Conservation (phyloP, 2,888 invertebrate species). For the Byasa hedistus region DNA sequence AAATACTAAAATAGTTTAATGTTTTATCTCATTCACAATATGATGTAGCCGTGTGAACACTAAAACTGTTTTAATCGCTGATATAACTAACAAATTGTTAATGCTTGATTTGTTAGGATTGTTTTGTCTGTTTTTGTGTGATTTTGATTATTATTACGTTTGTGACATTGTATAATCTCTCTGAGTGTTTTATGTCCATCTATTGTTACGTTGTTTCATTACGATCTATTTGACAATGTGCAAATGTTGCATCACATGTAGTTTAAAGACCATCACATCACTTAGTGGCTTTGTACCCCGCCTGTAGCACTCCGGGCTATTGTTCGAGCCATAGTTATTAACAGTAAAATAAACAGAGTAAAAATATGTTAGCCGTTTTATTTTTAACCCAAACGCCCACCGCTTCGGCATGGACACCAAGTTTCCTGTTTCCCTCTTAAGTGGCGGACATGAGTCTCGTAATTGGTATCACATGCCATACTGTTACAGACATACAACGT, state of each 20-base stretch:
- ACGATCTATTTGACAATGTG: conserved; percentile 17
- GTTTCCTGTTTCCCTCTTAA: not conserved
- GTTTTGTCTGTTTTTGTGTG: not conserved
- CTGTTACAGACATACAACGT: not conserved
- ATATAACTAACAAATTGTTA: not conserved
- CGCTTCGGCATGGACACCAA: not conserved
- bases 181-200: not conserved
- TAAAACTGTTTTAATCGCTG: not conserved
- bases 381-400: conserved; percentile 21
- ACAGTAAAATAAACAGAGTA: conserved; percentile 17
- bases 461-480: not conserved
- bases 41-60: not conserved
- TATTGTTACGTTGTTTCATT: not conserved
- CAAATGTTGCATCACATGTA: conserved; percentile 4
- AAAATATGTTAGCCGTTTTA: conserved; percentile 16
- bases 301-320: conserved; percentile 18
- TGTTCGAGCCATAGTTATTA: conserved; percentile 19
- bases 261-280: conserved; percentile 3
- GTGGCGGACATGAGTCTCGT: not conserved
- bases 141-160: not conserved
- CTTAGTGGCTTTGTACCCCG: conserved; percentile 12
- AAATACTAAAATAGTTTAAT: not conserved
- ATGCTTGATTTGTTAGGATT: not conserved
- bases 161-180: conserved; percentile 13
- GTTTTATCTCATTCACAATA: not conserved